Conservation (phyloP, 2,888 invertebrate genomes). For the Heliconius hortense region DNA sequence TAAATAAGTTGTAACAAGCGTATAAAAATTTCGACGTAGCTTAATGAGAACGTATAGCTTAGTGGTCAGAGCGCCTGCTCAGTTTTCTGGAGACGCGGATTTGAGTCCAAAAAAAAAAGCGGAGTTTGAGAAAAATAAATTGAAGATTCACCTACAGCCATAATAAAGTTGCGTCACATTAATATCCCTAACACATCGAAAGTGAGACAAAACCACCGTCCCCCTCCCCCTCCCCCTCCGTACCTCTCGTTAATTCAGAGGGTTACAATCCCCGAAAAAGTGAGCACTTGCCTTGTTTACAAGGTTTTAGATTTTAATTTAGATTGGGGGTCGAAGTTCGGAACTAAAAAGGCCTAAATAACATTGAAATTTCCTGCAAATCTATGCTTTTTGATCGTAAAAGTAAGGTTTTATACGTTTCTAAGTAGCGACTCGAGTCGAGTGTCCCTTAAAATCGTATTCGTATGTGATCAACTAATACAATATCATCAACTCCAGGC, state of each 20-base stretch:
- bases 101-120: too few relatives aligned
- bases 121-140: slow-evolving; percentile 25
- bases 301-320: slow-evolving; percentile 84
- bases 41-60: too few relatives aligned
- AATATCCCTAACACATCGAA: slow-evolving; percentile 48
- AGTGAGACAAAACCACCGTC: slow-evolving; percentile 62
- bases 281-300: slow-evolving; percentile 84
- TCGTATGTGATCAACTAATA: slow-evolving; percentile 83
- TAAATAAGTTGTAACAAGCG: too few relatives aligned
- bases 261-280: slow-evolving; percentile 83
- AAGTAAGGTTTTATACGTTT: slow-evolving; percentile 37
- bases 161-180: slow-evolving; percentile 48
- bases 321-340: slow-evolving; percentile 76
- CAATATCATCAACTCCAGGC: slow-evolving; percentile 80
- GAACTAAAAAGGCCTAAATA: slow-evolving; percentile 62
- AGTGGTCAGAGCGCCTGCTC: too few relatives aligned
- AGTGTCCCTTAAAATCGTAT: slow-evolving; percentile 80
- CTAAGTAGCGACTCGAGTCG: slow-evolving; percentile 50
- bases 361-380: slow-evolving; percentile 50
- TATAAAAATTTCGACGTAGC: too few relatives aligned
- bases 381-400: slow-evolving; percentile 44
- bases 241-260: slow-evolving; percentile 77
- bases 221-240: slow-evolving; percentile 70
- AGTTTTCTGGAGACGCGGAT: too few relatives aligned
- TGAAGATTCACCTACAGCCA: slow-evolving; percentile 40